phyloP scores from a whole-genome alignment of 1,140 invertebrate genomes.

The Aphis craccivora region DNA sequence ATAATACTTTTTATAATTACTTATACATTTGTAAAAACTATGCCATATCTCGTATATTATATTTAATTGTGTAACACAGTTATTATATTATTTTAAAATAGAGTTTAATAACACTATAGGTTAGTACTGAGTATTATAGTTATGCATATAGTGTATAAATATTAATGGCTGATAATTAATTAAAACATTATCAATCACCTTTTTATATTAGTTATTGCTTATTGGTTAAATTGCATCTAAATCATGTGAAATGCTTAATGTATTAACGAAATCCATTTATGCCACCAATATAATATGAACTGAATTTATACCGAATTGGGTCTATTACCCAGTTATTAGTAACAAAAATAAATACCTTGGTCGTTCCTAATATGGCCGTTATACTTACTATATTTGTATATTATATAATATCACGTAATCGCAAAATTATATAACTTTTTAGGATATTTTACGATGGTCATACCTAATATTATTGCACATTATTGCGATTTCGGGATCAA shows the following conservation, averaged over 20 bases:
- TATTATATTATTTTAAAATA: not conserved
- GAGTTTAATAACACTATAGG: not conserved
- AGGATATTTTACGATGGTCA: not conserved
- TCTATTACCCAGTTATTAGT: not conserved
- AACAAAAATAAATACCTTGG: not conserved
- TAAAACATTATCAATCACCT: not conserved
- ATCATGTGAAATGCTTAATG: not conserved
- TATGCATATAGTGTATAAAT: not conserved
- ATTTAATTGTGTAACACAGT: not conserved
- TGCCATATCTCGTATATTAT: not conserved
- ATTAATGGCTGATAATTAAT: not conserved
- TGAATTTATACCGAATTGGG: not conserved
- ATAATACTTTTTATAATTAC: too few species aligned
- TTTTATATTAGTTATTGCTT: not conserved
- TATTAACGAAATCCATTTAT: not conserved
- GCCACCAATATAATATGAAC: not conserved
- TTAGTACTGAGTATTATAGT: not conserved
- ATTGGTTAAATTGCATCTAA: not conserved
- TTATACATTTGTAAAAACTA: not conserved
- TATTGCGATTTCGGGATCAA: not conserved
- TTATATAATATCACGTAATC: not conserved
- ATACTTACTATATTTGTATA: not conserved
- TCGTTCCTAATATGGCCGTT: not conserved
- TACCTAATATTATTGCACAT: not conserved
- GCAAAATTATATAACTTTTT: constrained; percentile 1